phyloP scores from a whole-genome alignment of 2,113 vertebrate genomes.

The Indicator maculatus region DNA sequence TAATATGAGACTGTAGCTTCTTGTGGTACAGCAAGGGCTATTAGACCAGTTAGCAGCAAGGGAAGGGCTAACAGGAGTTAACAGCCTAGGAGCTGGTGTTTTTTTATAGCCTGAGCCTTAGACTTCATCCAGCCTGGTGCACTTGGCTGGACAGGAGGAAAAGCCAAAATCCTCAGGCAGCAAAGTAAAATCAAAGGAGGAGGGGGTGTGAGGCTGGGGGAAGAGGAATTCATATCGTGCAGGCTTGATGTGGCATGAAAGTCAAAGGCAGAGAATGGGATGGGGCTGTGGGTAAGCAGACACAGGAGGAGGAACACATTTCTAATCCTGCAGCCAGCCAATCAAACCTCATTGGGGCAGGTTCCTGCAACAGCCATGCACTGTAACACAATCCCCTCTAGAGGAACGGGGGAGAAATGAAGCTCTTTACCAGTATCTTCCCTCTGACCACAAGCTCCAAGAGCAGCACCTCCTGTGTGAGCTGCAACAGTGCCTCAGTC shows the following conservation, averaged over 20 bases:
- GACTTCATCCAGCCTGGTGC: neutral
- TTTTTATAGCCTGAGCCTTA: neutral
- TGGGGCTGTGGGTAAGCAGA: neutral
- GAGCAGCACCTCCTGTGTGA: neutral
- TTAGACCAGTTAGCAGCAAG: neutral
- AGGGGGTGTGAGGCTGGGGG: neutral
- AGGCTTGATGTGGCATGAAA: neutral
- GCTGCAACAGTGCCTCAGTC: neutral
- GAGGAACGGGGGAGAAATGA: neutral
- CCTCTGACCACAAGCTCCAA: neutral
- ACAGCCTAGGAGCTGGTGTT: neutral
- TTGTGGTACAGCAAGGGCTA: rapidly evolving
- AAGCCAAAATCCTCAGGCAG: neutral
- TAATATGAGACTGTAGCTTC: rapidly evolving
- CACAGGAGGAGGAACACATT: neutral
- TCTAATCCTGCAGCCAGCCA: neutral
- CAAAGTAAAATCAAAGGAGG: neutral
- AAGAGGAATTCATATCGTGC: rapidly evolving
- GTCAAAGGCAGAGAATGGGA: neutral
- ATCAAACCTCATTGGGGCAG: rapidly evolving
- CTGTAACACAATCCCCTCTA: constrained; percentile 21
- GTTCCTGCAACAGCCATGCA: neutral
- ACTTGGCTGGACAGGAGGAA: neutral
- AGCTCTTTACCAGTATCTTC: neutral
- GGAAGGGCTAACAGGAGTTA: neutral